These are phyloP conservation scores for Montipora capitata DNA, from an alignment of 92 coral and sea anemone genomes.

Conservation along the genomic window DNA sequence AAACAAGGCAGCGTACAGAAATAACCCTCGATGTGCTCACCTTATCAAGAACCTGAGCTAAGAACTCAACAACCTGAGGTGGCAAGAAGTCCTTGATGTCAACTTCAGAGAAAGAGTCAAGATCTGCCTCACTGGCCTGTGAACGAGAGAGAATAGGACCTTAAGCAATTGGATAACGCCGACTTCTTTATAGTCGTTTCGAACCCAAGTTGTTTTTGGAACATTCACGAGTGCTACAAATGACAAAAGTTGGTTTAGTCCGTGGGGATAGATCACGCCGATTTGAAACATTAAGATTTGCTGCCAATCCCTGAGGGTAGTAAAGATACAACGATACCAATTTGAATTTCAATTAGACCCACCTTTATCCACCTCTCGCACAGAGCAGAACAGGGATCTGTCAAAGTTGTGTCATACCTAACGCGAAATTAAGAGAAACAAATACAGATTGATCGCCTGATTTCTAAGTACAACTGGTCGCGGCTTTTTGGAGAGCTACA, in stretches of 20 bases:
- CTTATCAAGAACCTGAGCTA: constrained; percentile 79
- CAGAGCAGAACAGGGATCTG: constrained; percentile 77
- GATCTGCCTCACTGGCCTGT: constrained; percentile 75
- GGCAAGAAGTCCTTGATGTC: constrained; percentile 80
- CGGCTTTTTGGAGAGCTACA: no score
- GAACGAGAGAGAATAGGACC: background rate
- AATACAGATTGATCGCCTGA: background rate
- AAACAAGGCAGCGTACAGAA: no score
- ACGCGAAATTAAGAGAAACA: background rate
- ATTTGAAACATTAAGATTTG: no score
- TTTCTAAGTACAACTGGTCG: no score
- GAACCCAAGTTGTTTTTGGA: no score
- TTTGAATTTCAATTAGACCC: background rate
- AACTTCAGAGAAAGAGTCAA: constrained; percentile 65
- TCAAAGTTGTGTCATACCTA: constrained; percentile 86
- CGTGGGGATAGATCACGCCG: no score
- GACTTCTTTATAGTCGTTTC: background rate
- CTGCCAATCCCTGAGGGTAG: no score
- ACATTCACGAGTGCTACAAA: no score
- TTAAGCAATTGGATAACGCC: background rate
- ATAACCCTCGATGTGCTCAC: background rate
- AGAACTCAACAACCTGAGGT: constrained; percentile 82
- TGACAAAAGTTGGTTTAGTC: no score
- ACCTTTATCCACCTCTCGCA: constrained; percentile 84
- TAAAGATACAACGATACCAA: no score